Base-by-base conservation (phyloP, 53 echinoderm and acorn worm species). In the Holothuria scabra region DNA sequence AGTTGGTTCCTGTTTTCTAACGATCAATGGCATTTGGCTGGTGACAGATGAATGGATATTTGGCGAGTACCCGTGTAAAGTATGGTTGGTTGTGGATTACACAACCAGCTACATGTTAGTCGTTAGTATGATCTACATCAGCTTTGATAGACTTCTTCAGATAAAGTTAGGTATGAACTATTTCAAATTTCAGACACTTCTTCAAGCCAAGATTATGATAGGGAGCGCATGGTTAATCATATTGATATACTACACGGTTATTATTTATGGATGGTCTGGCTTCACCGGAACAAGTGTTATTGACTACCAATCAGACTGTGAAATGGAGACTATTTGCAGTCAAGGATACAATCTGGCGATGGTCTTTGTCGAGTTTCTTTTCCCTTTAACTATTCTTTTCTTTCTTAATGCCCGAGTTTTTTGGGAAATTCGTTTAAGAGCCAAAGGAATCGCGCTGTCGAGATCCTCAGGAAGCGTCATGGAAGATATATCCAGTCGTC, bases 31-130 rank as follows among this genome's bases (percentile, higher is more conserved):
- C 18, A 84, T 57, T 1, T 93, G 92, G 92, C 30, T 86, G 12
- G 37, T 90, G 3, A 41, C 61, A 7, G 90, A 84, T 21, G 25
- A 59, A 12, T 92, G 92, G 95, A 70, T 70, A 5, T 86, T 87
- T 22, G 95, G 92, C 3, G 95, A 95, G 59, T 18, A 60, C 35
- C 66, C 90, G 64, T 95, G 95, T 60, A 95, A 95, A 59, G 14
- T 90, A 14, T 95, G 90, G 90, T 28, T 85, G 49, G 80, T 88
- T 5, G 13, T 92, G 2, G 95, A 95, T 32, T 90, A 90, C 44
- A 78, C 84, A 12, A 59, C 90, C 6, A 80, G 86, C 46, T 86
- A 81, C 84, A 78, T 92, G 65, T 88, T 92, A 12, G 85, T 86
- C 0, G 60, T 90, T 0, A 85, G 83, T 16, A 90, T 95, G 69